Base-by-base conservation (phyloP, 2,888 invertebrate genomes). In the Hydraecia micacea region DNA sequence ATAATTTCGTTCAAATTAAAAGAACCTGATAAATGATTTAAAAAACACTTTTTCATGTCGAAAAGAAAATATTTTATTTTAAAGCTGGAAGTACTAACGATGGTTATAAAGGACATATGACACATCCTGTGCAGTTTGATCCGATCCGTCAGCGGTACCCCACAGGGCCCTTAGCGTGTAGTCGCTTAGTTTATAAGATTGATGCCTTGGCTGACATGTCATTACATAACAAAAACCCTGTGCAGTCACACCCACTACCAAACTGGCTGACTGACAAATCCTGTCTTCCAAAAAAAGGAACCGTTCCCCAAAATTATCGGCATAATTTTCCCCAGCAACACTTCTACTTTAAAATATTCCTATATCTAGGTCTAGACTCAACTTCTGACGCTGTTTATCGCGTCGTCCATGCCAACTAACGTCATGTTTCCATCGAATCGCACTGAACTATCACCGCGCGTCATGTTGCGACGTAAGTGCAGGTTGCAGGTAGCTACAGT, bases 341-440 rank as follows among this genome's bases (percentile, higher is more conserved):
- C 32, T 7, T 28, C 21, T 32, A n/a, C 7, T 25, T 52, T 6
- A 58, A 49, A 70, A 67, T 63, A 32, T 66, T 7, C 28, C n/a
- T 60, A 75, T 13, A 73, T 77, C 70, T 73, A 28, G 52, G 18
- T 65, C 49, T 32, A 76, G 73, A 75, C 66, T 49, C 69, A 66
- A 65, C 25, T 79, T 78, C 68, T 69, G 58, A 76, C 65, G 52
- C 42, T 62, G n/a, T 71, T 49, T 73, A 76, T 74, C 76, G n/a
- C 36, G 25, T 42, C 55, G 25, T 18, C 15, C 65, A 65, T 80
- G 68, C 87, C 75, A 76, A 75, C 2, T 5, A 25, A 73, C 79
- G 87, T 73, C 84, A 77, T 39, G 63, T 71, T 28, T 65, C 58
- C 55, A 36, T 76, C 67, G 66, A 46, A 77, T 73, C 28, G 60